A percentile compares a stretch with the other conserved stretches of the same genome.
These are phyloP conservation scores for Sitobion miscanthi DNA, from an alignment of 1,140 invertebrate species.

Conservation along the genomic window DNA sequence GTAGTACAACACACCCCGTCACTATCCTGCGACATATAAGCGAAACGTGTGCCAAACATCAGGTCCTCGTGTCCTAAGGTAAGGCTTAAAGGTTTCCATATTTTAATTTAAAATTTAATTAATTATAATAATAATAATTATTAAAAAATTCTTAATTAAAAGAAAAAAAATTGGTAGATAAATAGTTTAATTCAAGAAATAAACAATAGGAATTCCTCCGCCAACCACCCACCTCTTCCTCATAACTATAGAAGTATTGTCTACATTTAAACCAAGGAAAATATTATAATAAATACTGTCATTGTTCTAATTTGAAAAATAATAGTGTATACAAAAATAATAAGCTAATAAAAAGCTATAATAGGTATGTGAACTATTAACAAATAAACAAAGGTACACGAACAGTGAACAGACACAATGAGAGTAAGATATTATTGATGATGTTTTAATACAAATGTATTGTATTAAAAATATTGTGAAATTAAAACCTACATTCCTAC, in stretches of 20 bases:
- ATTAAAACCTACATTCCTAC: not conserved
- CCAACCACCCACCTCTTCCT: not conserved
- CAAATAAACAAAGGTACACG: not conserved
- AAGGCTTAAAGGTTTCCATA: not conserved
- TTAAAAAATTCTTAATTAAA: not conserved
- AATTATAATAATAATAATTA: not conserved
- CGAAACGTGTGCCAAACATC: not conserved
- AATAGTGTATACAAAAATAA: not conserved
- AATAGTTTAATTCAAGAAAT: not conserved
- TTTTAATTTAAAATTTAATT: constrained; percentile 14
- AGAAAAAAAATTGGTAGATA: not conserved
- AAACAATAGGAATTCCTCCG: not conserved
- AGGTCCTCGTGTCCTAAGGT: not conserved
- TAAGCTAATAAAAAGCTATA: not conserved
- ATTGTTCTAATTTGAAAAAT: constrained; percentile 9
- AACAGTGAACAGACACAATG: not conserved
- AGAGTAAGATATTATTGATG: not conserved
- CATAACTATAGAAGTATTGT: not conserved
- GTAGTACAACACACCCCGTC: not conserved
- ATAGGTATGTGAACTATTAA: not conserved
- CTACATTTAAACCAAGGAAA: not conserved
- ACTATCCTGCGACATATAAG: not conserved
- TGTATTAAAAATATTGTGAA: not conserved
- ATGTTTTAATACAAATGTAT: not conserved
- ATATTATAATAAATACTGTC: not conserved